These are phyloP conservation scores for Heliothis subflexa DNA, from an alignment of 1,140 invertebrate species.

Conservation along the genomic window DNA sequence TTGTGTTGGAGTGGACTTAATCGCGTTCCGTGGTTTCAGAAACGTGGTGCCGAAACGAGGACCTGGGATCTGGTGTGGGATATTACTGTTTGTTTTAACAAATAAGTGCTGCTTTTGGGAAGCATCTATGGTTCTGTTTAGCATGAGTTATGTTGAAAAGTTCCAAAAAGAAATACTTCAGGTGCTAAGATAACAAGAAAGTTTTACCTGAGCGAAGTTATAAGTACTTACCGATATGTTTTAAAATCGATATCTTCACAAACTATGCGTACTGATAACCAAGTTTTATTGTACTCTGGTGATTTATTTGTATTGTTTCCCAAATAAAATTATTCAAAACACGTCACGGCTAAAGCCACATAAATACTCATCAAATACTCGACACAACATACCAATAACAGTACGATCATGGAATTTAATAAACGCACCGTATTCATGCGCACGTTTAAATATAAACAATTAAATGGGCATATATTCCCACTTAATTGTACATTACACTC, in stretches of 20 bases:
- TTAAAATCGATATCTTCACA: too few relatives aligned
- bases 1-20: constrained; percentile 66
- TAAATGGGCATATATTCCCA: constrained; percentile 14
- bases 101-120: constrained; percentile 9
- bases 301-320: neutral
- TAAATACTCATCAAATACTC: constrained; percentile 10
- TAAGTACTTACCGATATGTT: too few relatives aligned
- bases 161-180: too few relatives aligned
- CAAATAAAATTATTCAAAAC: neutral
- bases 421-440: constrained; percentile 1
- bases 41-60: constrained; percentile 56
- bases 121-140: neutral
- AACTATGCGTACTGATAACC: too few relatives aligned
- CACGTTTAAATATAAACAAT: constrained; percentile 14
- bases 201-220: too few relatives aligned
- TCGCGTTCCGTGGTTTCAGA: constrained; percentile 68
- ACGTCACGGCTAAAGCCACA: neutral
- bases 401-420: constrained; percentile 5
- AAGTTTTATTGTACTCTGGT: too few relatives aligned
- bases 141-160: neutral
- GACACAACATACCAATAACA: constrained; percentile 3
- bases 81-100: constrained; percentile 12
- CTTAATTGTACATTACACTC: constrained; percentile 38
- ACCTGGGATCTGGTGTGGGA: constrained; percentile 56
- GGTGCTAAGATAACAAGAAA: too few relatives aligned